A percentile compares a stretch with the other conserved stretches of the same genome.
Evolutionary conservation across 2,888 invertebrate species (phyloP).

Genomic region (Meteorus colon): DNA sequence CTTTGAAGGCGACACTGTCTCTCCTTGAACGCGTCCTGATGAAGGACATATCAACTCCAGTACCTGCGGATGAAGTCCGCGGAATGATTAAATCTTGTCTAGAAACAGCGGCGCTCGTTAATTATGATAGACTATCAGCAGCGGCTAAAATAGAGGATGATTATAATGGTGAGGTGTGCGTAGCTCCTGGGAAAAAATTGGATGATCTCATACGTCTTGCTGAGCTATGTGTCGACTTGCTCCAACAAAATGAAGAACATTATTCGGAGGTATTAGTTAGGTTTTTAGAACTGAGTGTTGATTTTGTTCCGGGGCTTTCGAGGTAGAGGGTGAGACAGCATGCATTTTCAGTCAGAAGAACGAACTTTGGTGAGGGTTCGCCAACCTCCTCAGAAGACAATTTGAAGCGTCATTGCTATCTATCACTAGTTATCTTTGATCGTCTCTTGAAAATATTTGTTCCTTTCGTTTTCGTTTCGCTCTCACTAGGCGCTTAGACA

Average conservation of each 20-base stretch:
- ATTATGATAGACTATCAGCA: slow-evolving; percentile 95
- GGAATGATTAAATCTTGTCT: slow-evolving; percentile 97
- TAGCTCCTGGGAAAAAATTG: slow-evolving; percentile 90
- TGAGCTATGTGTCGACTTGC: slow-evolving; percentile 97
- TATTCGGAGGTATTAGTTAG: slow-evolving; percentile 93
- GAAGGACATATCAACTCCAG: slow-evolving; percentile 99
- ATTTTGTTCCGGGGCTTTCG: slow-evolving; percentile 60
- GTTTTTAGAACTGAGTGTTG: slow-evolving; percentile 70
- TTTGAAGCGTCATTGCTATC: slow-evolving; percentile 26
- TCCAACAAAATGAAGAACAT: slow-evolving; percentile 99
- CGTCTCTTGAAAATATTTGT: neutral
- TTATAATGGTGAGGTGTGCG: slow-evolving; percentile 82
- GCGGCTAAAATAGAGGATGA: slow-evolving; percentile 98
- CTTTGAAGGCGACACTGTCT: slow-evolving; percentile 96
- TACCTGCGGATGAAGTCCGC: slow-evolving; percentile 95
- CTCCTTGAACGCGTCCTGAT: slow-evolving; percentile 96
- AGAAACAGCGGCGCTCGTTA: slow-evolving; percentile 97
- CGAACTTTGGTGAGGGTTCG: slow-evolving; percentile 64
- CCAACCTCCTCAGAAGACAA: slow-evolving; percentile 66
- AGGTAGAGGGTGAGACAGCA: slow-evolving; percentile 59
- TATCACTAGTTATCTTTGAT: neutral
- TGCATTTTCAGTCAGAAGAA: slow-evolving; percentile 31
- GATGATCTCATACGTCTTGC: slow-evolving; percentile 98
- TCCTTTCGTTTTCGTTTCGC: slow-evolving; percentile 4
- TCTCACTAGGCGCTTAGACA: neutral